A percentile compares a stretch with the other conserved stretches of the same genome.
Evolutionary conservation across 64 coral and sea anemone species (phyloP).

Genomic region (Pachyseris speciosa): DNA sequence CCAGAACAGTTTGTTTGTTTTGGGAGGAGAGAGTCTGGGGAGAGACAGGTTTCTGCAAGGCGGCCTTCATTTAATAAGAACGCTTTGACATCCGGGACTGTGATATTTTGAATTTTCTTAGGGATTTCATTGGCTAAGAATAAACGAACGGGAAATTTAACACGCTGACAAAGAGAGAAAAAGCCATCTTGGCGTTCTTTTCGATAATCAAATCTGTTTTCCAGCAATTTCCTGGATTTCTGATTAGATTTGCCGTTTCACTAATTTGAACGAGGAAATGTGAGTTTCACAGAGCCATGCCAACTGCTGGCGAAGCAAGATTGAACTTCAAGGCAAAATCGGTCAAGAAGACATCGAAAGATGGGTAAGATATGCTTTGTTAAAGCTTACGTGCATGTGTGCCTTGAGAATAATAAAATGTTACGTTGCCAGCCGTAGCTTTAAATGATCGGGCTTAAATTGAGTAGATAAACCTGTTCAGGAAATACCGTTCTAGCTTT

Average conservation of each 20-base stretch:
- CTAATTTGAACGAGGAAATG: neutral
- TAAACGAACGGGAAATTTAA: slow-evolving; percentile 39
- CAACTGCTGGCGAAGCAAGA: slow-evolving; percentile 14
- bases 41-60: neutral
- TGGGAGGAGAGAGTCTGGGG: neutral
- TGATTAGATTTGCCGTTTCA: neutral
- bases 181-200: neutral
- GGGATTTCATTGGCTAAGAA: slow-evolving; percentile 20
- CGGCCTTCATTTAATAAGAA: neutral
- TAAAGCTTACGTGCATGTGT: no score
- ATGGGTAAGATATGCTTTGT: neutral
- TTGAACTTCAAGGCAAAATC: neutral
- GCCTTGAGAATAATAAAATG: no score
- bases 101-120: neutral
- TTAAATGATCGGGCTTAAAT: no score
- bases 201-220: no score
- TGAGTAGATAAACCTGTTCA: no score
- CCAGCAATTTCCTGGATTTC: neutral
- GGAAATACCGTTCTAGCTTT: no score
- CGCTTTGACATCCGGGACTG: slow-evolving; percentile 2
- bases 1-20: no score
- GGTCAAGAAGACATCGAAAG: neutral
- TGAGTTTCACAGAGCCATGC: neutral
- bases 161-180: neutral
- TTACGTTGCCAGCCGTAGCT: no score